Conservation (phyloP, 1,140 invertebrate genomes). For the Goniozus legneri region DNA sequence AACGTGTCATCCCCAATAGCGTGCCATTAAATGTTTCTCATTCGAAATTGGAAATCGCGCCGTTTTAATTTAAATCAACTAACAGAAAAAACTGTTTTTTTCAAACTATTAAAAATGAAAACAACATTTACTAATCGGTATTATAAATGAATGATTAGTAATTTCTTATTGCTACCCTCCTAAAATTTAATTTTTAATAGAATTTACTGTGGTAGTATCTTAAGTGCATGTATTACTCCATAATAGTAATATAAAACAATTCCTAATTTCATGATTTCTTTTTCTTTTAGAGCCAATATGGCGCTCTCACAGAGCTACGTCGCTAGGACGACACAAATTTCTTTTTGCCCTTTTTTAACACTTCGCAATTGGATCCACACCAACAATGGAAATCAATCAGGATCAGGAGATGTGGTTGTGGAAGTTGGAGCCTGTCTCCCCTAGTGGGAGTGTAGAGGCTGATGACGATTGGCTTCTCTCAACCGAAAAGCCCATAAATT, state of each 20-base stretch:
- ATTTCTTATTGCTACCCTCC: background rate
- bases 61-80: background rate
- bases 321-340: constrained; percentile 41
- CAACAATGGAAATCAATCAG: constrained; percentile 37
- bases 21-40: no score
- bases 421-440: constrained; percentile 55
- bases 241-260: background rate
- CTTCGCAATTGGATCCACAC: constrained; percentile 24
- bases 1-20: background rate
- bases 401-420: constrained; percentile 39
- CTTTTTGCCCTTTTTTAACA: constrained; percentile 33
- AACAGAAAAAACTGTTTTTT: background rate
- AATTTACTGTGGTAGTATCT: background rate
- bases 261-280: background rate
- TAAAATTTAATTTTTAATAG: background rate
- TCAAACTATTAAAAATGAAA: background rate
- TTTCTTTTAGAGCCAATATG: constrained; percentile 43
- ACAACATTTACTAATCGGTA: background rate
- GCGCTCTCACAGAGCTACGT: constrained; percentile 38
- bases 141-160: background rate
- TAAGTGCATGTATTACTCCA: background rate
- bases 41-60: background rate
- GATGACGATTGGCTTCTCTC: constrained; percentile 38
- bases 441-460: constrained; percentile 33
- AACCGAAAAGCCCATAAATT: constrained; percentile 31